These are phyloP conservation scores for Holotrichia oblita DNA, from an alignment of 1,140 invertebrate species.

Conservation along the genomic window DNA sequence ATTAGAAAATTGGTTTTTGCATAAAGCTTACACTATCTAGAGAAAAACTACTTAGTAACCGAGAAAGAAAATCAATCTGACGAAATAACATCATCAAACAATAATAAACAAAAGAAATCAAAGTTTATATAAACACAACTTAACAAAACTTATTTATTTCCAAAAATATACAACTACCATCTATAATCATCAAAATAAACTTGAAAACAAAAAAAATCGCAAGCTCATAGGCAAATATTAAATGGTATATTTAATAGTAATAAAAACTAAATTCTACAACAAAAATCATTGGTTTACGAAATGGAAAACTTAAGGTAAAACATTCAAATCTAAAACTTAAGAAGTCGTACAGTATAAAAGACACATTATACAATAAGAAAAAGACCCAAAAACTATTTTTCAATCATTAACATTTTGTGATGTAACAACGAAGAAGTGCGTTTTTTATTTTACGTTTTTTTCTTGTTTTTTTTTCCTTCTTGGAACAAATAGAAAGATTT, in stretches of 20 bases:
- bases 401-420: no score
- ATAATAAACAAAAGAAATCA: not conserved
- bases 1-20: constrained; percentile 37
- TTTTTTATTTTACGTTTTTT: not conserved
- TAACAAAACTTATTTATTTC: not conserved
- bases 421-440: not conserved
- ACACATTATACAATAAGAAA: not conserved
- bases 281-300: not conserved
- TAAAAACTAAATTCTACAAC: not conserved
- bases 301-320: not conserved
- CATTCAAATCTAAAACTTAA: no score
- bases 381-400: not conserved
- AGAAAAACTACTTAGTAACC: not conserved
- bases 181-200: not conserved
- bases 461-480: not conserved
- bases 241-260: not conserved
- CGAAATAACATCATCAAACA: constrained; percentile 2
- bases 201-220: no score
- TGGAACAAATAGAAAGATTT: not conserved
- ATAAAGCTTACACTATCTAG: constrained; percentile 16
- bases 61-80: not conserved
- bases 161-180: constrained; percentile 26
- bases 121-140: not conserved
- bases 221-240: not conserved
- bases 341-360: not conserved